A percentile compares a stretch with the other conserved stretches of the same genome.
These are phyloP conservation scores for Enteromius anoplus DNA, from an alignment of 2,797 vertebrate species.

Conservation along the genomic window DNA sequence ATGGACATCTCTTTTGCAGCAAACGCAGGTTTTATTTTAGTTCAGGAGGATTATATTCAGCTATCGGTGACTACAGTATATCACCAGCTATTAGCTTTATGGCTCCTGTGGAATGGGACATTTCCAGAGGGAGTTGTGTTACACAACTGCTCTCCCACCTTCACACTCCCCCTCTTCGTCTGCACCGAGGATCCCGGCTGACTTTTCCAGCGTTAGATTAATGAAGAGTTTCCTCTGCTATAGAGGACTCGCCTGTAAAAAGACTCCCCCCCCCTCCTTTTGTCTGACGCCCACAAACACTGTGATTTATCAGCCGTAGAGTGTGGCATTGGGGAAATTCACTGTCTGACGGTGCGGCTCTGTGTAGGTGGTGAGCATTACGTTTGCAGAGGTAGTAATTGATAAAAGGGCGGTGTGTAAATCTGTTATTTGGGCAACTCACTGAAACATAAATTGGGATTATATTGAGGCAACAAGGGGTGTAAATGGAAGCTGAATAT, in stretches of 20 bases:
- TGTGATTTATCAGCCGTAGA: conserved; percentile 29
- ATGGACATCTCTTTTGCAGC: conserved; percentile 25
- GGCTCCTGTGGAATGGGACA: conserved; percentile 8
- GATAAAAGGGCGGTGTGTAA: neutral
- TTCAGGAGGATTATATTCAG: conserved; percentile 1
- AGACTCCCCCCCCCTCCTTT: neutral
- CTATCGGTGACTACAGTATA: conserved; percentile 37
- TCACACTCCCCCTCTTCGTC: neutral
- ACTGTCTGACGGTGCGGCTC: conserved; percentile 14
- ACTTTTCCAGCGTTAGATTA: conserved; percentile 20
- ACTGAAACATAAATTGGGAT: conserved; percentile 2
- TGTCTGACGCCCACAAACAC: conserved; percentile 34
- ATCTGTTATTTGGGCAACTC: conserved; percentile 8
- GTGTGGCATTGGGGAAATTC: conserved; percentile 17
- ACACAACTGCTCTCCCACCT: conserved; percentile 24
- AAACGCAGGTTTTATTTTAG: conserved; percentile 14
- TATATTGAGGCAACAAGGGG: neutral
- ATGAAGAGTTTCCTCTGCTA: conserved; percentile 37
- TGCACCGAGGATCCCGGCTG: neutral
- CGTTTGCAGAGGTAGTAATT: conserved; percentile 12
- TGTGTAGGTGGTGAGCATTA: conserved; percentile 19
- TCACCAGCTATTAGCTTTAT: conserved; percentile 39
- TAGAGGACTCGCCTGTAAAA: conserved; percentile 14
- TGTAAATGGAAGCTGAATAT: neutral
- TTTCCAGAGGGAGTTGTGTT: conserved; percentile 38